Percentiles rank a stretch among this genome's conserved stretches.
Evolutionary conservation across 2,888 invertebrate species (phyloP).

Genomic region (Chelonus formosanus): DNA sequence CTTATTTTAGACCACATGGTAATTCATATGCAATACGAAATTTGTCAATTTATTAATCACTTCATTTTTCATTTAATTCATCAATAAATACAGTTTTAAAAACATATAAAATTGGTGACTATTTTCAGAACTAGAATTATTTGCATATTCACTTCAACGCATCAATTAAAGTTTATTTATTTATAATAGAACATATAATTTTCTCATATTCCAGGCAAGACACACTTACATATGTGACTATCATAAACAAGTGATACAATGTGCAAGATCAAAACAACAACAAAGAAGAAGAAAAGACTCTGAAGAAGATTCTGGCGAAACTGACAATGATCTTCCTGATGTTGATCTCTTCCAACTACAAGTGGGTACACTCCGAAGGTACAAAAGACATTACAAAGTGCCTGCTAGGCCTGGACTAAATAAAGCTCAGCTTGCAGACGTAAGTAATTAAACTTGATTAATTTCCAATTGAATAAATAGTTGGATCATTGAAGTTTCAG

Average conservation of each 20-base stretch:
- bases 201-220: slow-evolving; percentile 74
- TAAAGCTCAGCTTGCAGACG: slow-evolving; percentile 95
- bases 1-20: slow-evolving; percentile 85
- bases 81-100: not conserved
- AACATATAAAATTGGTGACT: too few species aligned
- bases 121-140: too few species aligned
- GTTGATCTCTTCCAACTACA: slow-evolving; percentile 94
- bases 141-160: too few species aligned
- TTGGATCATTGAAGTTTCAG: too few species aligned
- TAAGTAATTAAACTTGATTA: slow-evolving; percentile 66
- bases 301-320: slow-evolving; percentile 93
- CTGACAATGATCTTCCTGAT: slow-evolving; percentile 90
- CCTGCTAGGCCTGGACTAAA: slow-evolving; percentile 90
- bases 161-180: too few species aligned
- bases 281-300: slow-evolving; percentile 80
- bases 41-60: slow-evolving; percentile 8
- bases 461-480: too few species aligned
- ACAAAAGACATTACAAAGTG: slow-evolving; percentile 93
- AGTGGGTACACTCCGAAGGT: slow-evolving; percentile 91
- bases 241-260: slow-evolving; percentile 95
- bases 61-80: slow-evolving; percentile 1
- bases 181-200: not conserved
- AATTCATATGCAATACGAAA: slow-evolving; percentile 53
- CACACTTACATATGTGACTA: slow-evolving; percentile 97
- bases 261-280: slow-evolving; percentile 87